Evolutionary conservation across 2,797 vertebrate genomes (phyloP), one percentile per base, ranked within the genome.

Genomic region (Fistularia commersonii): DNA sequence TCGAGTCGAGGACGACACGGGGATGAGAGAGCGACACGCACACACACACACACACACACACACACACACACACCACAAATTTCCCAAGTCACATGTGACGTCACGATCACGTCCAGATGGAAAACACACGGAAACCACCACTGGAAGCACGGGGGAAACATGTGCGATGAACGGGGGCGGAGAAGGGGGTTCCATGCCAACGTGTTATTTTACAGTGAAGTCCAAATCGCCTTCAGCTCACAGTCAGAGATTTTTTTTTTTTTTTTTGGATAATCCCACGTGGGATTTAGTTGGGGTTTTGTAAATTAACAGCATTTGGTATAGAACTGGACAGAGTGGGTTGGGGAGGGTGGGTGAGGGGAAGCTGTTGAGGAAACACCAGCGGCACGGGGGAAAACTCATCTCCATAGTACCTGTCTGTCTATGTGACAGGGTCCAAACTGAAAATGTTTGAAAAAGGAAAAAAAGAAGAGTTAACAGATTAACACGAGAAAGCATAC

Each of bases 381-480:
- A 78, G 61, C 49, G 74, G 61, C 48, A 74, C 55, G 53, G 80
- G 77, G 69, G 41, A 67, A 78, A 77, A 81, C 75, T 74, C 73
- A 72, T 72, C 74, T 54, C 47, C 55, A 72, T 83, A 83, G 79
- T 87, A 83, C 85, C 87, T 88, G 89, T 92, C 88, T 93, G 77
- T 75, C 80, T 90, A 90, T 89, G 89, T 86, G 89, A 92, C 77
- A 91, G 79, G 86, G 84, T 86, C 86, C 88, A 90, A 85, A 89
- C 81, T 72, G 72, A 92, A 90, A 93, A n/a, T 83, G 66, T 64
- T 81, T 86, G 65, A 86, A 87, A 89, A 87, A 43, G 50, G n/a
- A n/a, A n/a, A 84, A 86, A 82, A 85, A 87, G 62, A 80, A 75
- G 67, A 35, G 80, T 85, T 86, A 86, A 85, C 56, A 86, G 72